Conservation (phyloP, 2,888 invertebrate species). For the Orthosia cruda region DNA sequence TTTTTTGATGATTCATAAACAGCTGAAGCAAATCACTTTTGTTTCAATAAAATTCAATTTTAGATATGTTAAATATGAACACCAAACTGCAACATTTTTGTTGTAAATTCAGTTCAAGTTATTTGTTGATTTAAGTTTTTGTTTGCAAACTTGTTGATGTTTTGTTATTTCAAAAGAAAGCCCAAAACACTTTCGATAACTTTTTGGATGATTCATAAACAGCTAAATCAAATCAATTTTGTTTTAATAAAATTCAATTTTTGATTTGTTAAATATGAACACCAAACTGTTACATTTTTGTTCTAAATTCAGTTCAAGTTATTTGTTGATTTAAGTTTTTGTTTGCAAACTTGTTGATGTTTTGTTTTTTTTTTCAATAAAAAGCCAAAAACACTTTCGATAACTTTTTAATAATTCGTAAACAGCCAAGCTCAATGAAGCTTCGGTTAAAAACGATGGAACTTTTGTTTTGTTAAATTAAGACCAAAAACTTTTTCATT, state of each 20-base stretch:
- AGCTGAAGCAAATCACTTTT: not conserved
- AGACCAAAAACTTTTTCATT: not conserved
- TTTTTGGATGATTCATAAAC: not conserved
- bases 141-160: too few species aligned
- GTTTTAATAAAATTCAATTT: conserved; percentile 4
- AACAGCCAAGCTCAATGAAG: not conserved
- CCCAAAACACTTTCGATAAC: not conserved
- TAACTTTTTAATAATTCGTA: not conserved
- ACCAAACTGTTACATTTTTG: not conserved
- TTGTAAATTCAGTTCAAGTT: not conserved
- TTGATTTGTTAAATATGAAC: conserved; percentile 9
- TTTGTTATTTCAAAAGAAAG: conserved; percentile 8
- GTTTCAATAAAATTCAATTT: conserved; percentile 1
- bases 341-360: conserved; percentile 45
- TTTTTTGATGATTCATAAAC: not conserved
- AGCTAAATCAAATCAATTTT: conserved; percentile 1
- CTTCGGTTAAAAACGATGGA: not conserved
- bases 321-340: conserved; percentile 49
- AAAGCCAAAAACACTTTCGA: conserved; percentile 4
- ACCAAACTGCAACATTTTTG: not conserved
- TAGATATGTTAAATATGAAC: too few species aligned
- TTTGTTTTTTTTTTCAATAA: conserved; percentile 40
- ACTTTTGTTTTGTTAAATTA: conserved; percentile 18
- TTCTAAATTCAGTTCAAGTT: not conserved
- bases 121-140: too few species aligned